Base-by-base conservation (phyloP, 2,888 invertebrate species). In the Phorcus lineatus region DNA sequence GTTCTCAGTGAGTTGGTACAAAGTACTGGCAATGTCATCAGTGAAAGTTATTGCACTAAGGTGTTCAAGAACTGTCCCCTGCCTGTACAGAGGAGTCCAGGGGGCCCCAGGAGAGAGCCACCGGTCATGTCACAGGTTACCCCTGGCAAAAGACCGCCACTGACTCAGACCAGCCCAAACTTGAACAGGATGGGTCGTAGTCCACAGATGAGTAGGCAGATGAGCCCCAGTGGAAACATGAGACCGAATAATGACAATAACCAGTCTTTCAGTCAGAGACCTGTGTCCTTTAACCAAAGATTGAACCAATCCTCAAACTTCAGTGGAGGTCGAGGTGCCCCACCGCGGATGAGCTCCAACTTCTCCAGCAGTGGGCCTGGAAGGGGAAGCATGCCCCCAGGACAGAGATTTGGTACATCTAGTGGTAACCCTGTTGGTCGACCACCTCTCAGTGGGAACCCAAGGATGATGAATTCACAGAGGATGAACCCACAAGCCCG, bases 11-110 rank as follows among this genome's bases (percentile, higher is more conserved):
- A 70, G 17, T 36, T 70, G 70, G 36, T 70, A 11, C 70, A 70
- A 19, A 70, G 70, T 19, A 70, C 70, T 70, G 70, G 70, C 36
- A 70, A 70, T 36, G 70, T 70, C 70, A 70, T 70, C 40, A 70
- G 70, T 36, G 70, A 70, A 11, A 70, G 70, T 40, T 70, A 70
- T 40, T 70, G 70, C 40, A 70, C 70, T 19, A 70, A 70, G n/a
- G 70, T 70, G 70, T 70, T 70, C 70, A 70, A 70, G 70, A 70
- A 70, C 70, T 70, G 70, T 31, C 70, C 70, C 19, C 70, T 70
- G 17, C 70, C 70, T n/a, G 40, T 70, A 19, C 70, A 70, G 70
- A 70, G 70, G 36, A 70, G 70, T 36, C 70, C 70, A 19, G 40
- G 70, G 19, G 40, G 70, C 3, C 70, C 28, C 17, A 70, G 70